Evolutionary conservation across 53 echinoderm and acorn worm genomes (phyloP), one percentile per base, ranked within the genome.

Genomic region (Patiria pectinifera): DNA sequence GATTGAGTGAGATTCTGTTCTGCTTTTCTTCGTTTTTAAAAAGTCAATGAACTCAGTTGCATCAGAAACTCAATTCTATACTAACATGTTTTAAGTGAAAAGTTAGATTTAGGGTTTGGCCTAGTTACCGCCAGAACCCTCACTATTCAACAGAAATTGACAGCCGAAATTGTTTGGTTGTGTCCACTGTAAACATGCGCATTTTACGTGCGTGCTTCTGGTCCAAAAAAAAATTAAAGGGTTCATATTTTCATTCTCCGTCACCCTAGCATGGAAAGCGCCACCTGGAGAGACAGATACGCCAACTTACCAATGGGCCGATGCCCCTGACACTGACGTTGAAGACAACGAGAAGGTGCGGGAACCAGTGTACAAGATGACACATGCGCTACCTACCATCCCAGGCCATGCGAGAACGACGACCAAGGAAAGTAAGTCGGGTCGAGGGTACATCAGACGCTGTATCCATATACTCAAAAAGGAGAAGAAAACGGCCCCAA

Each of bases 321-420:
- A 94, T 11, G 86, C 94, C 13, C 92, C 92, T 3, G 83, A 87
- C 13, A n/a, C 71, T 12, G 92, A 92, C 76, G 85, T 92, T 0
- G 84, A 76, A 48, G 85, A 92, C 71, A 94, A 92, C 71, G 88
- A 87, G 3, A 88, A 92, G 16, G 89, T 78, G 35, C 79, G 62
- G 45, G 92, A 92, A 84, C 92, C 94, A 53, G 76, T 18, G 49
- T 92, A 92, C 19, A 86, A 86, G 60, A 91, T 86, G 92, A 92
- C 83, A 35, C 92, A 92, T 21, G 94, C 94, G 4, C 66, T 94
- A 25, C 86, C 86, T 21, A 81, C 82, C n/a, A 92, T 94, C n/a
- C 45, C 62, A 9, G 91, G 92, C 5, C 85, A 94, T n/a, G 94
- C 92, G 75, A 86, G 24, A n/a, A 91, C 92, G 8, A 62, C 44